Evolutionary conservation across 1,140 invertebrate genomes (phyloP).

Genomic region (Andricus grossulariae): DNA sequence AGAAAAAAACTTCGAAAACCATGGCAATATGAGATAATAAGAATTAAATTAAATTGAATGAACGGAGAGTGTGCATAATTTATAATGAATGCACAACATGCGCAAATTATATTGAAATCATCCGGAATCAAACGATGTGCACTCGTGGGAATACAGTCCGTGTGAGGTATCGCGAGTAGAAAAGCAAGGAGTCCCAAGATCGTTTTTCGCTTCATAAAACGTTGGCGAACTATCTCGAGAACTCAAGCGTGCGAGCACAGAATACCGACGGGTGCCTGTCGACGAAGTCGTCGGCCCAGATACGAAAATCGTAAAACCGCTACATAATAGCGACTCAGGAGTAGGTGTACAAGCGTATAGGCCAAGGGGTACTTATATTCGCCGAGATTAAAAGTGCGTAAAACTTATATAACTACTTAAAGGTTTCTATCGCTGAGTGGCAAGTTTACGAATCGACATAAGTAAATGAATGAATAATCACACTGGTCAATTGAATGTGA

Average conservation of each 20-base stretch:
- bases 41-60: too few relatives aligned
- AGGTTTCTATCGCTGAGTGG: too few relatives aligned
- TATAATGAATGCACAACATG: conserved; percentile 1
- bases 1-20: too few relatives aligned
- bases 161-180: background rate
- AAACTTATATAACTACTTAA: conserved; percentile 34
- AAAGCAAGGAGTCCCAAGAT: conserved; percentile 5
- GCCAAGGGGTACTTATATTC: conserved; percentile 60
- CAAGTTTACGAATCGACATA: too few relatives aligned
- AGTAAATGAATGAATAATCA: too few relatives aligned
- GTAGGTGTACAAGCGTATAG: conserved; percentile 47
- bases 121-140: conserved; percentile 7
- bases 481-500: too few relatives aligned
- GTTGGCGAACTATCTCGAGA: conserved; percentile 25
- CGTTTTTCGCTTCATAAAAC: conserved; percentile 50
- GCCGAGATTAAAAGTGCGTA: conserved; percentile 65
- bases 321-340: conserved; percentile 57
- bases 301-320: conserved; percentile 67
- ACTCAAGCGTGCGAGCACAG: conserved; percentile 43
- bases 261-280: conserved; percentile 34
- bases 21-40: too few relatives aligned
- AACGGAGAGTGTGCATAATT: background rate
- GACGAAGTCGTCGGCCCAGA: conserved; percentile 56
- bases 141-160: conserved; percentile 14
- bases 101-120: conserved; percentile 9